Conservation (phyloP, 2,797 vertebrate species). For the Alectoris magna region DNA sequence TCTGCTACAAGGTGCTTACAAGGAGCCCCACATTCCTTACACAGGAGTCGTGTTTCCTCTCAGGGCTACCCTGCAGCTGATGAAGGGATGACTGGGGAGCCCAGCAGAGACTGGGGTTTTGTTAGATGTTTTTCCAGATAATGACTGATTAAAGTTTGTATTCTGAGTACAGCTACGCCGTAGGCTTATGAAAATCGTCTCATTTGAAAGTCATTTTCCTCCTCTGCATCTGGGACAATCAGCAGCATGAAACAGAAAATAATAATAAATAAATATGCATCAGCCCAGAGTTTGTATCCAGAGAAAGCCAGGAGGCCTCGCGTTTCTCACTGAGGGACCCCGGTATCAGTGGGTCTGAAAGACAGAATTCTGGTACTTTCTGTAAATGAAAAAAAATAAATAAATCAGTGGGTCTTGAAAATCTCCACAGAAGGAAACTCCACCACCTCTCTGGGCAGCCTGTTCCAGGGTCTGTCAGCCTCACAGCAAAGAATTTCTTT, state of each 20-base stretch:
- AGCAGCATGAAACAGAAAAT: background rate
- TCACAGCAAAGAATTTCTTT: background rate
- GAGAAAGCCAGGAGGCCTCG: background rate
- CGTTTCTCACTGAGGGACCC: background rate
- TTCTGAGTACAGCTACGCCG: slow-evolving; percentile 7
- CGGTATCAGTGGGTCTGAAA: background rate
- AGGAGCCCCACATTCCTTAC: background rate
- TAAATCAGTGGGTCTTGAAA: background rate
- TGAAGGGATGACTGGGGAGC: background rate
- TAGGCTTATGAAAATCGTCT: slow-evolving; percentile 50
- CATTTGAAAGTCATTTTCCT: slow-evolving; percentile 63
- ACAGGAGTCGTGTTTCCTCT: background rate
- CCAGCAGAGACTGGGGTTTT: background rate
- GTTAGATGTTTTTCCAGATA: slow-evolving; percentile 15
- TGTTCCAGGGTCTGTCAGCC: background rate
- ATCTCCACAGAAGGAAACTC: background rate
- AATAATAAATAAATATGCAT: slow-evolving; percentile 62
- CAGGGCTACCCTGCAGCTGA: background rate
- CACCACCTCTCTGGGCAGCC: background rate
- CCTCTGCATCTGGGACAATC: slow-evolving; percentile 30
- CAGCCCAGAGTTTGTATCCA: background rate
- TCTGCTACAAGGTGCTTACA: background rate
- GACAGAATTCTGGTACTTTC: background rate
- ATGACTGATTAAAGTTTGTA: slow-evolving; percentile 38
- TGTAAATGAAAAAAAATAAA: background rate